phyloP scores from a whole-genome alignment of 1,140 invertebrate species.

The Andricus grossulariae region DNA sequence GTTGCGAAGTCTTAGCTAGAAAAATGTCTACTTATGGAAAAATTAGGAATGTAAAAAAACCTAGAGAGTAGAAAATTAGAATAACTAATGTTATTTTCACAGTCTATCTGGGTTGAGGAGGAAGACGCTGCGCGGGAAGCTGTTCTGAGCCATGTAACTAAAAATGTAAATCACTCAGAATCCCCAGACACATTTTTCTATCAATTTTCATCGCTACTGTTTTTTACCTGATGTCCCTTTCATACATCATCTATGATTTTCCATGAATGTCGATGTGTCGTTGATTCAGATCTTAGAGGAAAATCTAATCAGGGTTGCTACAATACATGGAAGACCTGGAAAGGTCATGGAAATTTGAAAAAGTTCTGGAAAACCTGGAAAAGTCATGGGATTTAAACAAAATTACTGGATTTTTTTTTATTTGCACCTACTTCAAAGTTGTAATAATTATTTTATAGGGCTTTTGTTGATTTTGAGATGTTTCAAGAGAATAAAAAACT shows the following conservation, averaged over 20 bases:
- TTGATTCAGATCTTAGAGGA: conserved; percentile 1
- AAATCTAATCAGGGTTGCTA: not conserved
- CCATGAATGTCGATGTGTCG: not conserved
- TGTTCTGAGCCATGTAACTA: conserved; percentile 74
- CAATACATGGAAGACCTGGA: too few species aligned
- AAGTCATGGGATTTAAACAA: not conserved
- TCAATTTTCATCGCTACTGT: conserved; percentile 9
- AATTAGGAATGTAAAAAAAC: conserved; percentile 28
- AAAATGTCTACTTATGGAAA: conserved; percentile 22
- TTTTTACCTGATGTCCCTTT: conserved; percentile 8
- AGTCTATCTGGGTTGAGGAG: conserved; percentile 84
- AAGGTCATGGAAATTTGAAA: too few species aligned
- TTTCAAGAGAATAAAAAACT: too few species aligned
- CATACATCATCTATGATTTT: not conserved
- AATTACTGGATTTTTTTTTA: not conserved
- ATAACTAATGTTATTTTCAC: conserved; percentile 72
- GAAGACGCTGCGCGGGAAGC: conserved; percentile 73
- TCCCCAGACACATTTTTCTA: conserved; percentile 17
- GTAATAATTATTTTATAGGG: too few species aligned
- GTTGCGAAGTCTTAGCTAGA: not conserved
- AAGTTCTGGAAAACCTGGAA: too few species aligned
- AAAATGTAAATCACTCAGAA: conserved; percentile 67
- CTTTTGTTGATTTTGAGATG: too few species aligned
- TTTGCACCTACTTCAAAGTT: too few species aligned
- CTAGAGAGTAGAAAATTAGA: conserved; percentile 35